Conservation (phyloP, 2,888 invertebrate species). For the Hoplodrina ambigua region DNA sequence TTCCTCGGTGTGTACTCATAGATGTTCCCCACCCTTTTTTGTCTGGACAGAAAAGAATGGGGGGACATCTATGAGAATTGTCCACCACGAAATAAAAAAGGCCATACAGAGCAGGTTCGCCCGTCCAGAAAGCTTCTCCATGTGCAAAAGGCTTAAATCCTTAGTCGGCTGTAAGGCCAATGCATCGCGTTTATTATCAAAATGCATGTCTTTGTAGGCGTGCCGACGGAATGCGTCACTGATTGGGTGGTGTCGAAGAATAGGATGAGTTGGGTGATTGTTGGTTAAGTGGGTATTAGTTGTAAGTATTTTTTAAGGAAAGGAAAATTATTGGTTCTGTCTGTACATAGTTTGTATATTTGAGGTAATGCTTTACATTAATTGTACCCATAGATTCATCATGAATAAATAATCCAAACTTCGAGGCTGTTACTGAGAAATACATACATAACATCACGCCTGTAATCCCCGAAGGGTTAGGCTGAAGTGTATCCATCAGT, state of each 20-base stretch:
- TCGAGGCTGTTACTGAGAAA: no score
- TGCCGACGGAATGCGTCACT: constrained; percentile 58
- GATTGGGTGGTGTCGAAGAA: constrained; percentile 35
- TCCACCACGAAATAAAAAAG: no score
- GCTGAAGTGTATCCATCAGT: no score
- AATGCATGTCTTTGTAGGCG: constrained; percentile 65
- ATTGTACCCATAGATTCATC: no score
- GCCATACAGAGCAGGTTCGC: not conserved
- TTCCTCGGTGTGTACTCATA: no score
- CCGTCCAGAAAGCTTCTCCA: not conserved
- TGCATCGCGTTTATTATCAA: constrained; percentile 53
- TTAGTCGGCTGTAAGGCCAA: constrained; percentile 68
- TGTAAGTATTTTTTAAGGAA: not conserved
- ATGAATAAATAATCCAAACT: no score
- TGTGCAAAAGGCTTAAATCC: constrained; percentile 32
- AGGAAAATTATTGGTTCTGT: not conserved
- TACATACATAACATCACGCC: no score
- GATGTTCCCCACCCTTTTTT: no score
- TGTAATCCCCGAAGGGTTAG: no score
- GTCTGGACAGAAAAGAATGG: no score
- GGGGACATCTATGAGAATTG: no score
- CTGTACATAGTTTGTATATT: not conserved
- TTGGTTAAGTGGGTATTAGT: not conserved
- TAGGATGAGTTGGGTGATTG: constrained; percentile 30
- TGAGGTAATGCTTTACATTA: not conserved